A percentile compares a stretch with the other conserved stretches of the same genome.
phyloP scores from a whole-genome alignment of 2,888 invertebrate species.

The Reticulitermes lucifugus region DNA sequence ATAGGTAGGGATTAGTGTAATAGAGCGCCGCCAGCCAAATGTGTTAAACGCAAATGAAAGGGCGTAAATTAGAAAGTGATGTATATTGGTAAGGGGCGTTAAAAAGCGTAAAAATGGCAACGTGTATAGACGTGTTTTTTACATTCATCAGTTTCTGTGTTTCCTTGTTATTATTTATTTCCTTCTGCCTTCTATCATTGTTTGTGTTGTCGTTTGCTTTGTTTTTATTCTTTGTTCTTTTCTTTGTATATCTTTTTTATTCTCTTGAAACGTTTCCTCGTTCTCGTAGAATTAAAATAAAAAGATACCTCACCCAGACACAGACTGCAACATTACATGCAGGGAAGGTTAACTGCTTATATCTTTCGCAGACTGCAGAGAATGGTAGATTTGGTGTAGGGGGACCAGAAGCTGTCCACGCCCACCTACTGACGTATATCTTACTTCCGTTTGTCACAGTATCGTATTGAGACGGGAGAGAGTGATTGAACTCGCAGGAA shows the following conservation, averaged over 20 bases:
- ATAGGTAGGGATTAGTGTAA: too few relatives aligned
- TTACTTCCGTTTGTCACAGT: slow-evolving; percentile 12
- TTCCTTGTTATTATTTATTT: too few relatives aligned
- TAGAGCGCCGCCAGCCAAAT: too few relatives aligned
- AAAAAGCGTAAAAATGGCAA: too few relatives aligned
- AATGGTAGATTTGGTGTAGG: neutral
- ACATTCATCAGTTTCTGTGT: too few relatives aligned
- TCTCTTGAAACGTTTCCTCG: neutral
- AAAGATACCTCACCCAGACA: neutral
- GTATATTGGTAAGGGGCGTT: too few relatives aligned
- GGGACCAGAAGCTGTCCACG: neutral
- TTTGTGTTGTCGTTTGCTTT: neutral
- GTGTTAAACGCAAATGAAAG: too few relatives aligned
- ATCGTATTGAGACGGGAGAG: neutral
- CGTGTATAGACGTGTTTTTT: too few relatives aligned
- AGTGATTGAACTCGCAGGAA: slow-evolving; percentile 16
- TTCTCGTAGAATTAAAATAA: neutral
- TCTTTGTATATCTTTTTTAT: neutral
- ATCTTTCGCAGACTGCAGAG: neutral
- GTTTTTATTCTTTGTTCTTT: neutral
- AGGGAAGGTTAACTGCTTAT: neutral
- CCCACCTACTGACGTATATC: slow-evolving; percentile 8
- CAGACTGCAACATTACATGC: neutral
- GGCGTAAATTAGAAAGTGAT: too few relatives aligned
- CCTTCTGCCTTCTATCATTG: neutral